Conservation (phyloP, 2,797 vertebrate genomes). For the Gouania willdenowi region DNA sequence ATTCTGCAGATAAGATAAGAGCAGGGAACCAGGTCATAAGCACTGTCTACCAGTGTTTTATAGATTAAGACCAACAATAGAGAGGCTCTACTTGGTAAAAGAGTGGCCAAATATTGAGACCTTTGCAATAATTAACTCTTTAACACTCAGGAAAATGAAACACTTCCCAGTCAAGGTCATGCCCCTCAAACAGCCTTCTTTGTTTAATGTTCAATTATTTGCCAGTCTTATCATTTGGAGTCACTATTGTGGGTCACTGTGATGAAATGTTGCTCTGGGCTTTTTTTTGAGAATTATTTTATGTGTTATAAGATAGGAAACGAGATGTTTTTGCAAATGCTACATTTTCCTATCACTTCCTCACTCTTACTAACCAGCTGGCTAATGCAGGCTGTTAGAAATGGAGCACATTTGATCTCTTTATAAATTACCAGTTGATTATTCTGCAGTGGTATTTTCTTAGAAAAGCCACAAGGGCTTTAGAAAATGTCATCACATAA, state of each 20-base stretch:
- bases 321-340: not conserved
- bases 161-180: constrained; percentile 32
- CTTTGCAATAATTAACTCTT: constrained; percentile 60
- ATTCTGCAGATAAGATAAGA: constrained; percentile 62
- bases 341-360: not conserved
- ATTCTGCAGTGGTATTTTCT: not conserved
- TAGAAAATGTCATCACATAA: not conserved
- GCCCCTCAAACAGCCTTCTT: constrained; percentile 29
- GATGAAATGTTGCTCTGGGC: not conserved
- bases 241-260: not conserved
- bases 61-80: constrained; percentile 41
- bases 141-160: constrained; percentile 23
- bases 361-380: not conserved
- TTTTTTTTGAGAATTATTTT: not conserved
- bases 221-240: constrained; percentile 4
- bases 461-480: not conserved
- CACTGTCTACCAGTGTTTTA: constrained; percentile 30
- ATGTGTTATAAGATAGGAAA: too few relatives aligned
- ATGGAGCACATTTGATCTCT: not conserved
- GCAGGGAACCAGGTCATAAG: constrained; percentile 13
- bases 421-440: not conserved
- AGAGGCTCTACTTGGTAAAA: constrained; percentile 13
- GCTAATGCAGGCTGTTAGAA: not conserved
- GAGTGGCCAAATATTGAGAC: constrained; percentile 17
- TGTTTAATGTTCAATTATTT: constrained; percentile 22